Conservation (phyloP, 1,140 invertebrate species). For the Lordiphosa clarofinis region DNA sequence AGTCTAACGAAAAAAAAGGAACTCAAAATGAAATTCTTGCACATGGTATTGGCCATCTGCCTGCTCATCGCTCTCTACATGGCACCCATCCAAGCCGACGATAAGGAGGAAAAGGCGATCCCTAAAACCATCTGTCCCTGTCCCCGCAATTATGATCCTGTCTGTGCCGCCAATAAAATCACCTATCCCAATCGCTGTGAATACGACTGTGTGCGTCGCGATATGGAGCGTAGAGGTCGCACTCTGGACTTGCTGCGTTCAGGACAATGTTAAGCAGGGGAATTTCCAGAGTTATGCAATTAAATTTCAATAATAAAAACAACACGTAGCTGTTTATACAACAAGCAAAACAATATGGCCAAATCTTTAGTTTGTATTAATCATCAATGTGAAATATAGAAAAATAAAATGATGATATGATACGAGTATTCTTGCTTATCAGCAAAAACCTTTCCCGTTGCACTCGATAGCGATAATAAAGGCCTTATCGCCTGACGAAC, state of each 20-base stretch:
- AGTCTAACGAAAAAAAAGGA: not conserved
- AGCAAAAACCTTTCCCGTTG: slow-evolving; percentile 29
- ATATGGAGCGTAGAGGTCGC: slow-evolving; percentile 53
- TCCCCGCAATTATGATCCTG: slow-evolving; percentile 80
- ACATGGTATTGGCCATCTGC: slow-evolving; percentile 50
- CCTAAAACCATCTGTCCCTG: slow-evolving; percentile 75
- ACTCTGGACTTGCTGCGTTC: slow-evolving; percentile 48
- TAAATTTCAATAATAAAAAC: slow-evolving; percentile 12
- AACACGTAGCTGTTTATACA: slow-evolving; percentile 1
- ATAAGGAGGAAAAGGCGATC: not conserved
- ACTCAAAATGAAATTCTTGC: slow-evolving; percentile 48
- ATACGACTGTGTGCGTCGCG: slow-evolving; percentile 75
- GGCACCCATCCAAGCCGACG: slow-evolving; percentile 12
- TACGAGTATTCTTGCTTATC: slow-evolving; percentile 44
- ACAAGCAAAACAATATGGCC: slow-evolving; percentile 13
- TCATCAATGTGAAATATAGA: slow-evolving; percentile 44
- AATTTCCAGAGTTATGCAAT: not conserved
- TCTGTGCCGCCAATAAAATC: slow-evolving; percentile 80
- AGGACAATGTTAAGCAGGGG: slow-evolving; percentile 44
- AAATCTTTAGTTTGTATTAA: slow-evolving; percentile 34
- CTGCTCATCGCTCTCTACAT: slow-evolving; percentile 37
- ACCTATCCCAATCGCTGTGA: slow-evolving; percentile 81
- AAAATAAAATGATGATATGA: slow-evolving; percentile 1
- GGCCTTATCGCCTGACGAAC: slow-evolving; percentile 35
- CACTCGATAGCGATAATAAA: slow-evolving; percentile 37